A percentile compares a stretch with the other conserved stretches of the same genome.
phyloP scores from a whole-genome alignment of 2,797 vertebrate species.

The Pseudopleuronectes americanus region DNA sequence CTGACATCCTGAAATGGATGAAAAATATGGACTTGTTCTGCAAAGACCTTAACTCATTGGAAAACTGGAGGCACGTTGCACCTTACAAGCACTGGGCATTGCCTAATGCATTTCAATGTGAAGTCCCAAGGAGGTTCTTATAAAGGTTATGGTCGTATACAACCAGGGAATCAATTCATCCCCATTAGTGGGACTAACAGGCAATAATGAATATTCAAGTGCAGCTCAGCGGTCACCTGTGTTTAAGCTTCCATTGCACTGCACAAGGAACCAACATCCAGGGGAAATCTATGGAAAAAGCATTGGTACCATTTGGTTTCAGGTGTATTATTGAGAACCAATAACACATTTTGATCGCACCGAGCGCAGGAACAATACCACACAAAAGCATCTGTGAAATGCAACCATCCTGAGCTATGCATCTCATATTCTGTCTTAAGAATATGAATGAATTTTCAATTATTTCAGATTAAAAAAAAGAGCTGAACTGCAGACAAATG shows the following conservation, averaged over 20 bases:
- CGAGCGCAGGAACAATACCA: constrained; percentile 3
- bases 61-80: constrained; percentile 17
- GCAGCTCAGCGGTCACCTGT: constrained; percentile 15
- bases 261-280: constrained; percentile 33
- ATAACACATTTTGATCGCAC: constrained; percentile 10
- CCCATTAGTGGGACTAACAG: constrained; percentile 25
- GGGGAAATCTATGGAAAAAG: constrained; percentile 30
- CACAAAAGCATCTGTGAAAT: neutral
- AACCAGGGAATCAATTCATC: constrained; percentile 30
- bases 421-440: neutral
- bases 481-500: no score
- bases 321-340: constrained; percentile 3
- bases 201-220: constrained; percentile 44
- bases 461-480: no score
- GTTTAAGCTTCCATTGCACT: constrained; percentile 47
- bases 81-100: constrained; percentile 27
- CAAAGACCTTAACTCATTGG: neutral
- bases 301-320: constrained; percentile 15
- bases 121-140: constrained; percentile 9
- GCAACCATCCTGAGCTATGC: constrained; percentile 10
- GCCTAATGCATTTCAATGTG: constrained; percentile 10
- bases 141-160: constrained; percentile 9
- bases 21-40: no score
- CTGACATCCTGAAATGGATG: no score
- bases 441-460: no score